Base-by-base conservation (phyloP, 2,888 invertebrate species). In the Tetropium fuscum region DNA sequence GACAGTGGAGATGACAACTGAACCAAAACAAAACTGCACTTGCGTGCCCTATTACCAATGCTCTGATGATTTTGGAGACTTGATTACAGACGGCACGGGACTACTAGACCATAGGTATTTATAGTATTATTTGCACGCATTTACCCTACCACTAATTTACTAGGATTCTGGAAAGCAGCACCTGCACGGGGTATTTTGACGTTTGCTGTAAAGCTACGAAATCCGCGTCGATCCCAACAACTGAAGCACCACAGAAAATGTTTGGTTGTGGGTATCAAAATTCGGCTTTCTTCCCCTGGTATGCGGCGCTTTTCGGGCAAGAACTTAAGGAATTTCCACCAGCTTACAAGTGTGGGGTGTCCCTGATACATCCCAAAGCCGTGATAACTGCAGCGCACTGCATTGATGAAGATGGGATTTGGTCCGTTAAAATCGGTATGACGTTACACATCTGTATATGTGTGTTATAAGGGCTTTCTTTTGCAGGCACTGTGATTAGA, bases 21-120 rank as follows among this genome's bases (percentile, higher is more conserved):
- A 40, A n/a, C 19, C 40, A 41, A 11, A 19, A 11, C 41, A 41
- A 11, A 13, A 22, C 2, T 48, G 51, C n/a, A 51, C 40, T 4
- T 51, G 51, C 19, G 51, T 51, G 7, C 51, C 51, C 8, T 51
- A 51, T 27, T 51, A 40, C 16, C 51, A 51, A 27, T 51, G 51
- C 10, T 11, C 27, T 8, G 6, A 51, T 7, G 51, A 51, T 10
- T 30, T 22, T 18, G 27, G 41, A n/a, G 41, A 40, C 18, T 22
- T 51, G 34, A 27, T 40, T 41, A 51, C 27, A 18, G 32, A 51
- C 10, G 51, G 51, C 1, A 18, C 11, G 16, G 51, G 51, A 16
- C 11, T 51, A 11, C 11, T 51, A 13, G 40, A 51, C 13, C 1
- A 19, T 5, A 51, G 51, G 51, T 48, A 48, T n/a, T 1, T 45